Evolutionary conservation across 2,888 invertebrate genomes (phyloP).

Genomic region (Sesia apiformis): DNA sequence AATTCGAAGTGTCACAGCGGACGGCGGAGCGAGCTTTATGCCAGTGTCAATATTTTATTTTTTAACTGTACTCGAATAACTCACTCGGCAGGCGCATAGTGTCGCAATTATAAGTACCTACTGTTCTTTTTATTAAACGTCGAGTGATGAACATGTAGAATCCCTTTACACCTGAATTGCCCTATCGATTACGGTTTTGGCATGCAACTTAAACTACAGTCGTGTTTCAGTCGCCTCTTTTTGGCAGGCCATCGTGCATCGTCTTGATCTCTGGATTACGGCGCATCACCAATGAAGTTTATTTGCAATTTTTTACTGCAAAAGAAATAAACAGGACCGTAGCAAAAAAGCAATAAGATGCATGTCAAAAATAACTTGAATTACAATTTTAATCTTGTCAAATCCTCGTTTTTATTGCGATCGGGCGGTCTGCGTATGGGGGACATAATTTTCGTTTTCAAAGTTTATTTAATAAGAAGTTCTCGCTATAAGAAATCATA

Average conservation of each 20-base stretch:
- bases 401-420: slow-evolving; percentile 70
- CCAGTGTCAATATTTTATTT: slow-evolving; percentile 24
- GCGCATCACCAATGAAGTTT: neutral
- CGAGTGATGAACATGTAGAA: too few species aligned
- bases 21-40: slow-evolving; percentile 18
- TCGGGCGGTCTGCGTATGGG: slow-evolving; percentile 38
- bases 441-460: slow-evolving; percentile 65
- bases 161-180: too few species aligned
- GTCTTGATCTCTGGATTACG: neutral
- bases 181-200: too few species aligned
- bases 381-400: slow-evolving; percentile 74
- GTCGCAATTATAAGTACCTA: slow-evolving; percentile 7
- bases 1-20: slow-evolving; percentile 33
- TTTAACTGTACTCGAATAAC: slow-evolving; percentile 12
- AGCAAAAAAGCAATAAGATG: slow-evolving; percentile 68
- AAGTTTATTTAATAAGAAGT: slow-evolving; percentile 67
- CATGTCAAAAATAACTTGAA: slow-evolving; percentile 67
- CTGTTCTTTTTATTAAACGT: neutral
- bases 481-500: slow-evolving; percentile 63
- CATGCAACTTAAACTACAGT: too few species aligned
- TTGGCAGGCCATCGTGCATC: too few species aligned
- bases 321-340: slow-evolving; percentile 38
- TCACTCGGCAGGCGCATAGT: slow-evolving; percentile 10
- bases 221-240: too few species aligned
- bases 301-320: slow-evolving; percentile 13